These are phyloP conservation scores for Yponomeuta malinellus DNA, from an alignment of 2,888 invertebrate species.

Conservation along the genomic window DNA sequence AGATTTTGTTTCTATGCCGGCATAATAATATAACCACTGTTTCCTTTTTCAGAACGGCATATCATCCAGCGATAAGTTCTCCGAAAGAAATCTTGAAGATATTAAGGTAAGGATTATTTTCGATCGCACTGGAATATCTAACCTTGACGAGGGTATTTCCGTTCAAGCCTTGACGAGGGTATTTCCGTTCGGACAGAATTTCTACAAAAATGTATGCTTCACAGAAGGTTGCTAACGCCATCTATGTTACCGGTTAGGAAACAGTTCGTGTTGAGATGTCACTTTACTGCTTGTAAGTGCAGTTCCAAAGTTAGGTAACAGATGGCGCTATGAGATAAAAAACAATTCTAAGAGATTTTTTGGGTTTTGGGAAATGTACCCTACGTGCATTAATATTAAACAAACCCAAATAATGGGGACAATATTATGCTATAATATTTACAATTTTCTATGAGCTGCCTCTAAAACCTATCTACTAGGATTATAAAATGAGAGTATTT, in stretches of 20 bases:
- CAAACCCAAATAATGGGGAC: too few relatives aligned
- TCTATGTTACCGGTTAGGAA: slow-evolving; percentile 25
- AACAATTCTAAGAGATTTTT: too few relatives aligned
- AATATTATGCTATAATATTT: too few relatives aligned
- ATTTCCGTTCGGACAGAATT: neutral
- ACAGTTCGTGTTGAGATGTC: neutral
- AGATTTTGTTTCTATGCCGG: neutral
- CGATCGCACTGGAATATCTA: slow-evolving; percentile 11
- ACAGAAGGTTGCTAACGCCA: slow-evolving; percentile 30
- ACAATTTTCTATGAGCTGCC: too few relatives aligned
- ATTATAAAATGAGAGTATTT: too few relatives aligned
- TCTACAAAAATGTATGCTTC: neutral
- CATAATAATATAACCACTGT: neutral
- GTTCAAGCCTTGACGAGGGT: neutral
- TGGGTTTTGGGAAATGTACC: neutral
- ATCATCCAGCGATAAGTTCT: slow-evolving; percentile 53
- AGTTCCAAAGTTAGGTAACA: neutral
- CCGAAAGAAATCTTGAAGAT: slow-evolving; percentile 65
- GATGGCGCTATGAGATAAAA: neutral
- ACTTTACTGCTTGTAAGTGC: neutral
- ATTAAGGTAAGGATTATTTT: slow-evolving; percentile 47
- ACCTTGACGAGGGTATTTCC: neutral
- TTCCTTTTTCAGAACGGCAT: slow-evolving; percentile 50
- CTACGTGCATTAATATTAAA: too few relatives aligned
- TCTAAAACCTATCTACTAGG: too few relatives aligned